phyloP scores from a whole-genome alignment of 2,888 invertebrate genomes.

The Apamea sordens region DNA sequence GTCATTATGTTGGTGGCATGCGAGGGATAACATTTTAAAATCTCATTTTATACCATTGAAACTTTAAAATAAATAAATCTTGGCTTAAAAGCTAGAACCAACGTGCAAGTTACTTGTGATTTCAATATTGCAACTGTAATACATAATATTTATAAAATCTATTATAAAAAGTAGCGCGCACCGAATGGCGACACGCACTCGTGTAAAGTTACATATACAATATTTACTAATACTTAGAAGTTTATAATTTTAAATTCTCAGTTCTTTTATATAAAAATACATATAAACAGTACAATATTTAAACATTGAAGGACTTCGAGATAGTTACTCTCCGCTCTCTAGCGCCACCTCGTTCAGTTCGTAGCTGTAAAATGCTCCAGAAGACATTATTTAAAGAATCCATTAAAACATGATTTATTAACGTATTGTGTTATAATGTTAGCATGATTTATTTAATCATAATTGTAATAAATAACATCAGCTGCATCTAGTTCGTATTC shows the following conservation, averaged over 20 bases:
- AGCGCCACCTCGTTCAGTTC: constrained; percentile 7
- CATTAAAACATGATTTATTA: constrained; percentile 21
- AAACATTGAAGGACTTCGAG: constrained; percentile 37
- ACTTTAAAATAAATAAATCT: constrained; percentile 27
- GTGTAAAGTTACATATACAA: constrained; percentile 67
- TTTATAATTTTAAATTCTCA: constrained; percentile 69
- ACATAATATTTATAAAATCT: constrained; percentile 63
- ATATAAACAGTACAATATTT: constrained; percentile 64
- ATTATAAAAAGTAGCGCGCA: constrained; percentile 61
- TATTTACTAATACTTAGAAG: constrained; percentile 67
- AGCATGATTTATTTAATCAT: constrained; percentile 10
- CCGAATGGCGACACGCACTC: constrained; percentile 35
- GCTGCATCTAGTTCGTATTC: constrained; percentile 47
- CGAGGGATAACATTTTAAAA: constrained; percentile 45
- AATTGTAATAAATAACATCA: constrained; percentile 41
- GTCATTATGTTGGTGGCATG: constrained; percentile 7
- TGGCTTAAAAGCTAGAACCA: constrained; percentile 47
- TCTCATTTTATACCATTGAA: constrained; percentile 32
- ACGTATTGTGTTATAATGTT: constrained; percentile 11
- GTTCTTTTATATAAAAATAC: constrained; percentile 75
- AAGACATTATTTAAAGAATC: constrained; percentile 17
- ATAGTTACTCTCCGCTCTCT: constrained; percentile 2
- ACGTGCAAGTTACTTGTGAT: constrained; percentile 56
- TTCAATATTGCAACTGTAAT: constrained; percentile 56
- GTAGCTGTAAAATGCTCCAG: constrained; percentile 32